Conservation (phyloP, 2,888 invertebrate genomes). For the Onchidella celtica region DNA sequence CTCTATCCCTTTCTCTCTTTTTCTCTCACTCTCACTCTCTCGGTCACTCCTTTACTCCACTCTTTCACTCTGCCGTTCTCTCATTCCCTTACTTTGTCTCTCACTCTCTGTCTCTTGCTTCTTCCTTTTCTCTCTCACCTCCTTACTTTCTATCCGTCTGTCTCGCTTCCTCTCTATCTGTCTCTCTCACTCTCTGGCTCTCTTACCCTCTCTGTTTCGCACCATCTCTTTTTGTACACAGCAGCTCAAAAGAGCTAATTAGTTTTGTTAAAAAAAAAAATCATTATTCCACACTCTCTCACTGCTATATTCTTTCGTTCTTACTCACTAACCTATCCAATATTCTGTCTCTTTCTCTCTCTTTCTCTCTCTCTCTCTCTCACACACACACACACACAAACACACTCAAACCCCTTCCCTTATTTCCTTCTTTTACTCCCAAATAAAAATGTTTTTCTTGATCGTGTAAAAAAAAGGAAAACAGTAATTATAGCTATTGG, state of each 20-base stretch:
- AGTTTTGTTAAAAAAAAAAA: no score
- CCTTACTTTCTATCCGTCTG: background rate
- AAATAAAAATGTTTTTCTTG: no score
- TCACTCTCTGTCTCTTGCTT: background rate
- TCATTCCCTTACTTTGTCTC: background rate
- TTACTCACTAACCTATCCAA: no score
- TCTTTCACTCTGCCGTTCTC: background rate
- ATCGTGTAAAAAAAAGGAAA: no score
- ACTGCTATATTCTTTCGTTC: no score
- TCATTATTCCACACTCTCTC: no score
- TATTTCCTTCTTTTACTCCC: no score
- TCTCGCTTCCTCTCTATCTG: conserved; percentile 14
- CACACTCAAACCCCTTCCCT: conserved; percentile 1
- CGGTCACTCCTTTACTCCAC: background rate
- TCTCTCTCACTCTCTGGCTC: background rate
- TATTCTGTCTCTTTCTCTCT: conserved; percentile 12
- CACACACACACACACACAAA: background rate
- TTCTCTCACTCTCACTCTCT: no score
- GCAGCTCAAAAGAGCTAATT: no score
- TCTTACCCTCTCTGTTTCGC: background rate
- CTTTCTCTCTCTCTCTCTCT: background rate
- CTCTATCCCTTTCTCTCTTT: background rate
- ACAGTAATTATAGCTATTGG: no score
- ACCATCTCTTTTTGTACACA: no score
- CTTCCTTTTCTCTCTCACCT: background rate